Conservation (phyloP, 2,113 vertebrate species). For the Cricetomys ansorgei region DNA sequence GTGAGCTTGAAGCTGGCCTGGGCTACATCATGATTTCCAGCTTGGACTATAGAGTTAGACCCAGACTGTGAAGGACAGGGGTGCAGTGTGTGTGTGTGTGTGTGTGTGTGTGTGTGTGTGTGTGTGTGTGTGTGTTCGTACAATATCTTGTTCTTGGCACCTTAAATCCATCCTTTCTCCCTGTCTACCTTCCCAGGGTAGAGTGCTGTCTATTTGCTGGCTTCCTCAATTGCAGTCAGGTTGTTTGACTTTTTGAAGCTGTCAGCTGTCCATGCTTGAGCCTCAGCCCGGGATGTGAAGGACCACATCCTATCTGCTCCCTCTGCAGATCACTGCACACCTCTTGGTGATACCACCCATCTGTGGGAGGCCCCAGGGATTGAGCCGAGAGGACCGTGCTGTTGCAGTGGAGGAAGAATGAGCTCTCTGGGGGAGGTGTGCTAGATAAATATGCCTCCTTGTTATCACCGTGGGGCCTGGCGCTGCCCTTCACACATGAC, state of each 20-base stretch:
- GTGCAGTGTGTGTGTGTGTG: not conserved
- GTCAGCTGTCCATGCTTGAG: not conserved
- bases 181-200: not conserved
- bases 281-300: not conserved
- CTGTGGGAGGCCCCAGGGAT: not conserved
- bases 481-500: slow-evolving; percentile 42
- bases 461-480: slow-evolving; percentile 38
- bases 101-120: not conserved
- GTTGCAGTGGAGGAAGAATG: slow-evolving; percentile 30
- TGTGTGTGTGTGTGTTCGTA: not conserved
- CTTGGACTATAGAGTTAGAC: not conserved
- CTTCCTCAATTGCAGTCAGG: not conserved
- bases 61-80: not conserved
- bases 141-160: not conserved
- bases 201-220: not conserved
- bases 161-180: not conserved
- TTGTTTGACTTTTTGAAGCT: slow-evolving; percentile 25
- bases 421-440: slow-evolving; percentile 14
- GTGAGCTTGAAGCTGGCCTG: not conserved
- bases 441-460: slow-evolving; percentile 46
- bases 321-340: rapidly evolving
- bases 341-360: not conserved
- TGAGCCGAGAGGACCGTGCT: slow-evolving; percentile 39
- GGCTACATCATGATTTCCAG: not conserved
- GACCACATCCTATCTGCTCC: no score